Evolutionary conservation across 2,113 vertebrate species (phyloP).

Genomic region (Hystrix brachyura): DNA sequence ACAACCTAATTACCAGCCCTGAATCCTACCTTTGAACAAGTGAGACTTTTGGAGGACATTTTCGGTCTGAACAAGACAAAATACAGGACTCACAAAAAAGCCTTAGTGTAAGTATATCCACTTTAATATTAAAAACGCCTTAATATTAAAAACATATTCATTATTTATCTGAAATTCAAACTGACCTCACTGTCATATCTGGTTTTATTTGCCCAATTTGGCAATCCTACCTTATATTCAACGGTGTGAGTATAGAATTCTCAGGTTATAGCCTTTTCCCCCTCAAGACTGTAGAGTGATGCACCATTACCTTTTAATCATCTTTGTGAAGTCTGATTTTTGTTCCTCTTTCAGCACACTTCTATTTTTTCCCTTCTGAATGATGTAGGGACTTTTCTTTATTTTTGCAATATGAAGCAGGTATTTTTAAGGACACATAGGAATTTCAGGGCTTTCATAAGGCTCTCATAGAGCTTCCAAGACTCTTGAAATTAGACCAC

Average conservation of each 20-base stretch:
- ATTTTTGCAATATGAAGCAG: slow-evolving; percentile 23
- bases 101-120: neutral
- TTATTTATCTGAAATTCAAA: slow-evolving; percentile 43
- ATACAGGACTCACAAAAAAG: neutral
- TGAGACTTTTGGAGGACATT: neutral
- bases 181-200: neutral
- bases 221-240: neutral
- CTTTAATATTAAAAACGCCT: too few species aligned
- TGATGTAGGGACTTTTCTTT: neutral
- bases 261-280: slow-evolving; percentile 23
- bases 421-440: neutral
- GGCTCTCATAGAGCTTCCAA: neutral
- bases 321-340: neutral
- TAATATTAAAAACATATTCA: neutral
- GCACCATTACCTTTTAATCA: neutral
- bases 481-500: neutral
- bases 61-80: neutral
- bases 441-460: slow-evolving; percentile 26
- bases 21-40: neutral
- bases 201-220: slow-evolving; percentile 23
- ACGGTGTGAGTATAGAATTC: neutral
- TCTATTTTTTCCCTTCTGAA: neutral
- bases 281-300: neutral
- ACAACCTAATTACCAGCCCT: neutral
- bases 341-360: neutral